phyloP scores from a whole-genome alignment of 1,140 invertebrate genomes.

The Centruroides vittatus region DNA sequence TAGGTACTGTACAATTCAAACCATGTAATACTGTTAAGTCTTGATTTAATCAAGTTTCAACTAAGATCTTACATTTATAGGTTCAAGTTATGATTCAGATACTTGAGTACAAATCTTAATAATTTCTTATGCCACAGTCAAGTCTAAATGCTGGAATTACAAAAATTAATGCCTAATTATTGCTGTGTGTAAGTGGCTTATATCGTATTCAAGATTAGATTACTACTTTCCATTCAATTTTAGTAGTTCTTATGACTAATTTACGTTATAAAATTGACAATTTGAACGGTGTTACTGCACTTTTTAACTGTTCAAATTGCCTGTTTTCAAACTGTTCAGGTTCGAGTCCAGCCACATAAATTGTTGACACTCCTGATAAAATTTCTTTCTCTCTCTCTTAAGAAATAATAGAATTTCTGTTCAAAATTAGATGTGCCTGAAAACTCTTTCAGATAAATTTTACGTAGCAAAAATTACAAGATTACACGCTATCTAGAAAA shows the following conservation, averaged over 20 bases:
- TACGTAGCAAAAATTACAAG: conserved; percentile 82
- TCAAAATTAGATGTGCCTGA: conserved; percentile 68
- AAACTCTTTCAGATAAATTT: conserved; percentile 77
- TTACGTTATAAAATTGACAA: conserved; percentile 54
- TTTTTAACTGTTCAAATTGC: too few species aligned
- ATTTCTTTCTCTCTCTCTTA: conserved; percentile 78
- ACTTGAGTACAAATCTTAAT: conserved; percentile 76
- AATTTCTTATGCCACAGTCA: conserved; percentile 74
- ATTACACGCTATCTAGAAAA: conserved; percentile 90
- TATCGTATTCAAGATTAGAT: conserved; percentile 76
- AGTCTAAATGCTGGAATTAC: conserved; percentile 87
- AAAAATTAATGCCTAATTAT: conserved; percentile 77
- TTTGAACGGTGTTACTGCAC: conserved; percentile 46
- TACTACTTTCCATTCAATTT: conserved; percentile 71
- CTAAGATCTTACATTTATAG: conserved; percentile 61
- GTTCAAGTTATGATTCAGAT: conserved; percentile 84
- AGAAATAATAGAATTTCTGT: conserved; percentile 82
- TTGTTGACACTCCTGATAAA: conserved; percentile 28
- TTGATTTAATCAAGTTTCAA: too few species aligned
- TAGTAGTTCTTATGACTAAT: conserved; percentile 6
- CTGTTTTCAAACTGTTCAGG: conserved; percentile 72
- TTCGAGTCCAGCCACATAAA: conserved; percentile 42
- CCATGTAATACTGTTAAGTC: too few species aligned
- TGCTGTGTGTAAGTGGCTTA: conserved; percentile 52
- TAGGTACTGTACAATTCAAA: too few species aligned